Conservation (phyloP, 2,888 invertebrate genomes). For the Cosmopolites sordidus region DNA sequence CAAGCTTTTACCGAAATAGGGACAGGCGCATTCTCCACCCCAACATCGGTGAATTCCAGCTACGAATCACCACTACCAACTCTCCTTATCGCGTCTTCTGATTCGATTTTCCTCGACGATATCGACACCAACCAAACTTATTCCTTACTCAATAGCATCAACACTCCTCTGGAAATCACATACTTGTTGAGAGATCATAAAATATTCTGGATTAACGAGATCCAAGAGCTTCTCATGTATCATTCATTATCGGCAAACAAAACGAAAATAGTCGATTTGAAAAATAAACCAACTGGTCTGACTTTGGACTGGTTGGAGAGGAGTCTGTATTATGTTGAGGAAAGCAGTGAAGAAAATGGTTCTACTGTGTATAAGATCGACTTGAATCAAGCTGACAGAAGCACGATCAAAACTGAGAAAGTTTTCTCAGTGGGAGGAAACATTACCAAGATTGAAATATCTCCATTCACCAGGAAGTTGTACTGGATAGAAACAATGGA, state of each 20-base stretch:
- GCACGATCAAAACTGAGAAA: slow-evolving; percentile 50
- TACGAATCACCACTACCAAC: slow-evolving; percentile 74
- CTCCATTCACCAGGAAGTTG: slow-evolving; percentile 69
- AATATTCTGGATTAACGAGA: slow-evolving; percentile 79
- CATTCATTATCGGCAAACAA: slow-evolving; percentile 55
- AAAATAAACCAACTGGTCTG: slow-evolving; percentile 61
- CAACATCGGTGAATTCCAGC: slow-evolving; percentile 63
- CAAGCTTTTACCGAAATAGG: slow-evolving; percentile 77
- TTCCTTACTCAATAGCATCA: slow-evolving; percentile 58
- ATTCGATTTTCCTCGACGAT: slow-evolving; percentile 71
- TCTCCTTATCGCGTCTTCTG: slow-evolving; percentile 68
- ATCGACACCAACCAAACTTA: slow-evolving; percentile 63
- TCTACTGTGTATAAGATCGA: slow-evolving; percentile 63
- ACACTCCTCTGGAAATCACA: slow-evolving; percentile 66
- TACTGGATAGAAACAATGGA: slow-evolving; percentile 71
- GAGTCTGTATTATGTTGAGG: slow-evolving; percentile 77
- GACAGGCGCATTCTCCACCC: slow-evolving; percentile 64
- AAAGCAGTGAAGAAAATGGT: slow-evolving; percentile 40
- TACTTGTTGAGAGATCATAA: slow-evolving; percentile 66
- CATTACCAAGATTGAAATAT: slow-evolving; percentile 66
- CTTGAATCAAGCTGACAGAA: slow-evolving; percentile 58
- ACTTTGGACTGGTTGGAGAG: slow-evolving; percentile 86
- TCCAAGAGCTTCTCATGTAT: slow-evolving; percentile 64
- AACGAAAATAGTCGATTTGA: slow-evolving; percentile 55
- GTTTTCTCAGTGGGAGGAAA: slow-evolving; percentile 55